Conservation (phyloP, 2,797 vertebrate genomes). For the Carcharodon carcharias region DNA sequence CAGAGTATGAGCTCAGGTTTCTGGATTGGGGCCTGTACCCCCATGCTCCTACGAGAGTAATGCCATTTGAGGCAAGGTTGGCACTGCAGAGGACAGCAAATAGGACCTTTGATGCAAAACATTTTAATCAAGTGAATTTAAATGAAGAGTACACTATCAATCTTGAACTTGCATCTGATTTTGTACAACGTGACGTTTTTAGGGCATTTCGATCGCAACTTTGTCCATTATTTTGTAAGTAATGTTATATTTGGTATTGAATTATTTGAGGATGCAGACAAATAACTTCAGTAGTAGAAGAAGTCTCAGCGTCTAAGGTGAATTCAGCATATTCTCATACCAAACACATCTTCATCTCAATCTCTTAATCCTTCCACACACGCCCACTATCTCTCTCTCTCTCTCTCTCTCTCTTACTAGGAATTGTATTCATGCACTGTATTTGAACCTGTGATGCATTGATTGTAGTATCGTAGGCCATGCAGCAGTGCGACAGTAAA, state of each 20-base stretch:
- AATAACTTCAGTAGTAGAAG: not conserved
- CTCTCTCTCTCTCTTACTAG: not conserved
- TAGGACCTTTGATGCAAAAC: not conserved
- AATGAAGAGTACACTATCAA: not conserved
- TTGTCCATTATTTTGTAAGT: not conserved
- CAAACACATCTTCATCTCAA: not conserved
- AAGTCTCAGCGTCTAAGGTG: not conserved
- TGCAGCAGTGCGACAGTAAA: not conserved
- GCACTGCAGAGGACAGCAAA: not conserved
- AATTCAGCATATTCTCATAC: not conserved
- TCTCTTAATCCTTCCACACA: not conserved
- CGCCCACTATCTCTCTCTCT: not conserved
- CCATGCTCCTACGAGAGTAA: not conserved
- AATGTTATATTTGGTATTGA: not conserved
- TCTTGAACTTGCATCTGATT: not conserved
- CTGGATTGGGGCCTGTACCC: not conserved
- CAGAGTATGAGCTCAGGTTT: not conserved
- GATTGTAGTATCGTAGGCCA: not conserved
- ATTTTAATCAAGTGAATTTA: not conserved
- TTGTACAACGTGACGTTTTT: not conserved
- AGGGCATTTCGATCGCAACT: not conserved
- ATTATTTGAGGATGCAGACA: not conserved
- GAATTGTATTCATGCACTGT: not conserved
- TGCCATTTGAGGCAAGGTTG: not conserved
- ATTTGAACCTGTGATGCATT: conserved; percentile 27